Percentiles rank a stretch among this genome's conserved stretches.
These are phyloP conservation scores for Netelia virgata DNA, from an alignment of 2,888 invertebrate species.

Conservation along the genomic window DNA sequence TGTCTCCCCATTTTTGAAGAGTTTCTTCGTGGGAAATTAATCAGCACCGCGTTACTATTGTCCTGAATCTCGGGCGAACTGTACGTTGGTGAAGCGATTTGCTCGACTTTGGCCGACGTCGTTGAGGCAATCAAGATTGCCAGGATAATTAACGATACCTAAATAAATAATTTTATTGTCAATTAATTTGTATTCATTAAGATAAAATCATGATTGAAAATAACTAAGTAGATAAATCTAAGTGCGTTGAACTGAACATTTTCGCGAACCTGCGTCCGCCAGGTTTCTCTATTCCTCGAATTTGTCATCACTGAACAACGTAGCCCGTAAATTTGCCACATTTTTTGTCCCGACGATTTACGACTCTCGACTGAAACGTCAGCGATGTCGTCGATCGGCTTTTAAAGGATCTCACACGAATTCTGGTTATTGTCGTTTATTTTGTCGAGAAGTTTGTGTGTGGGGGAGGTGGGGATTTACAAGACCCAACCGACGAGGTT, in stretches of 20 bases:
- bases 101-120: constrained; percentile 49
- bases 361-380: constrained; percentile 69
- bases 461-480: constrained; percentile 32
- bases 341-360: constrained; percentile 62
- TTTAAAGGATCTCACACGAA: constrained; percentile 75
- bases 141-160: constrained; percentile 50
- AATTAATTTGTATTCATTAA: not conserved
- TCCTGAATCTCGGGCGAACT: constrained; percentile 36
- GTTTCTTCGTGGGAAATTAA: constrained; percentile 74
- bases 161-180: not conserved
- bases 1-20: constrained; percentile 66
- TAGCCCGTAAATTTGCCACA: constrained; percentile 36
- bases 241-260: constrained; percentile 11
- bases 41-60: constrained; percentile 68
- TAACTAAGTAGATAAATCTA: not conserved
- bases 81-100: constrained; percentile 21
- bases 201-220: not conserved
- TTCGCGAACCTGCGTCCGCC: constrained; percentile 58
- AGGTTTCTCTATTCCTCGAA: constrained; percentile 4
- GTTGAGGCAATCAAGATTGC: constrained; percentile 27
- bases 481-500: constrained; percentile 34
- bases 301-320: constrained; percentile 24
- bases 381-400: constrained; percentile 66
- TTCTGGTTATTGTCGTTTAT: constrained; percentile 68
- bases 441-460: constrained; percentile 22